Base-by-base conservation (phyloP, 2,888 invertebrate genomes). In the Drosophila anomelani region DNA sequence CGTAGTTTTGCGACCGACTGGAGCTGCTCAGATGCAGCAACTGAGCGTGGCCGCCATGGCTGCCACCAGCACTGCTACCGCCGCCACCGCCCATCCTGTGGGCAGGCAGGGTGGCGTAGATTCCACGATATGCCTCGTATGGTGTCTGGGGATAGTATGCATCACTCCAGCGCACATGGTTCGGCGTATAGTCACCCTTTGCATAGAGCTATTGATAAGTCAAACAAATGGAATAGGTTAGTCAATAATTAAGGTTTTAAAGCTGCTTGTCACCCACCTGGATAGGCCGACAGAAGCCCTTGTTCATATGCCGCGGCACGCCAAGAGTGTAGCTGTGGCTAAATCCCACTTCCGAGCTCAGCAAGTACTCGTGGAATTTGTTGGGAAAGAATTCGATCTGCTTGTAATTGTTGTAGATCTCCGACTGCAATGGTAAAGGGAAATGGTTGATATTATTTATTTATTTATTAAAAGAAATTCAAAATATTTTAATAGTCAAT, bases 301-400 rank as follows among this genome's bases (percentile, higher is more conserved):
- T 97, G 78, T 96, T 95, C 71, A 96, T 95, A 92, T 98, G 97
- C 85, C 95, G 94, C 6, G 97, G 96, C 3, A 95, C 95, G 34
- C 96, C 97, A 47, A 98, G 93, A 3, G 96, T 95, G 90, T 97
- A 97, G 90, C 97, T 97, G 90, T 97, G 97, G 89, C 95, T 96
- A 93, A 98, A 99, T 6, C 98, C 98, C 49, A 99, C 97, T 90
- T 98, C 98, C 0, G 96, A 94, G 26, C 96, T 96, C 5, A 99
- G 94, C 41, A 99, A 94, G 93, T 96, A 99, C 90, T 98, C 97
- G 57, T 97, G 96, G 92, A 99, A 99, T 90, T 97, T 96, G 84
- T 97, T 96, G 9, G 99, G 99, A 84, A 96, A 96, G 90, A 99
- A 95, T 91, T 97, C 95, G 80, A 98, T 97, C 59, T 94, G 94